Conservation (phyloP, 2,797 vertebrate genomes). For the Botia almorhae region DNA sequence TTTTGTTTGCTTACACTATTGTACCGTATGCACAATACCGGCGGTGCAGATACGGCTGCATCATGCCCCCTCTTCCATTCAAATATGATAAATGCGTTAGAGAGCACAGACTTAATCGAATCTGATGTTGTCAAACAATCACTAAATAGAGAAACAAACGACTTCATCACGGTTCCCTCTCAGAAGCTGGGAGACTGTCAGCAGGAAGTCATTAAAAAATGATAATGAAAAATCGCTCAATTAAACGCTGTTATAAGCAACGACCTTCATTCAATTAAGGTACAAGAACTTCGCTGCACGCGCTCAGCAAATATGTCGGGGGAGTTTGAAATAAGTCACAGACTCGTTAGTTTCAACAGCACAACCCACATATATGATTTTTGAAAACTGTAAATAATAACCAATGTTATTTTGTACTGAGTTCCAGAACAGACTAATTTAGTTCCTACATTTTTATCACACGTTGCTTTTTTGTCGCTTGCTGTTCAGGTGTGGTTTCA, state of each 20-base stretch:
- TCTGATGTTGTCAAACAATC: constrained; percentile 99
- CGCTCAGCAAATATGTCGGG: constrained; percentile 85
- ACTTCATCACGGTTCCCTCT: constrained; percentile 98
- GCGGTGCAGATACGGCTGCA: constrained; percentile 80
- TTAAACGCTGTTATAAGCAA: constrained; percentile 99
- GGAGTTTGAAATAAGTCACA: constrained; percentile 90
- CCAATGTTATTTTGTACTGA: neutral
- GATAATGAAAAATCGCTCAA: constrained; percentile 99
- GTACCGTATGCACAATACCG: constrained; percentile 78
- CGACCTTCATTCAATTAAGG: constrained; percentile 99
- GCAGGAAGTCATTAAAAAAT: constrained; percentile 99
- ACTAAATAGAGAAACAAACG: constrained; percentile 99
- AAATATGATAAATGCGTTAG: constrained; percentile 99
- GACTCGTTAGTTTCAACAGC: neutral
- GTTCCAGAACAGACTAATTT: no score
- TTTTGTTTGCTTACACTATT: constrained; percentile 82
- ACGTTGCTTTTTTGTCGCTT: neutral
- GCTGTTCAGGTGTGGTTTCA: constrained; percentile 96
- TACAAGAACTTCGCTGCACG: constrained; percentile 91
- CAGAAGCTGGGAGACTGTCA: constrained; percentile 97
- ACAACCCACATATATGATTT: neutral
- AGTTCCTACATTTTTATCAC: no score
- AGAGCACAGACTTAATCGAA: constrained; percentile 99
- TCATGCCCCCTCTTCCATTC: constrained; percentile 85
- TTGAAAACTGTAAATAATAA: constrained; percentile 1